Conservation (phyloP, 2,888 invertebrate genomes). For the Hypselothyrea guttata region DNA sequence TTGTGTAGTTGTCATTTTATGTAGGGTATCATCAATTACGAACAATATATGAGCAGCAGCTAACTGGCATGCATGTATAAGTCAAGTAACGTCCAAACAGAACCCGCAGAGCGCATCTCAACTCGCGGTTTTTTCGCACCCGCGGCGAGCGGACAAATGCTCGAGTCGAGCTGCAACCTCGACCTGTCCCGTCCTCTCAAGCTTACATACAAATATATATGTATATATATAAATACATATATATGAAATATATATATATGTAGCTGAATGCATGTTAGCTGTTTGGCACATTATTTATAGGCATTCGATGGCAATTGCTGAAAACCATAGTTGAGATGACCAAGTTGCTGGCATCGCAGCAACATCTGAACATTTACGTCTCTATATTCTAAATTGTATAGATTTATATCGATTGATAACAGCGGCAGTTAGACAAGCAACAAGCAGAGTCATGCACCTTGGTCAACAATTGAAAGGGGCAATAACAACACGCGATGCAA, state of each 20-base stretch:
- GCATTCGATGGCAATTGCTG: conserved; percentile 38
- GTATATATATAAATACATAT: no score
- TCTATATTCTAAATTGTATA: conserved; percentile 63
- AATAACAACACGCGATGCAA: neutral
- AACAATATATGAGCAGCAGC: neutral
- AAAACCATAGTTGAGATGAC: conserved; percentile 13
- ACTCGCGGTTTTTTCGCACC: conserved; percentile 57
- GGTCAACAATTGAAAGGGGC: conserved; percentile 36
- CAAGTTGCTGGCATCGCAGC: conserved; percentile 7
- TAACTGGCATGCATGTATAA: neutral
- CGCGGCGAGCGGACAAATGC: conserved; percentile 55
- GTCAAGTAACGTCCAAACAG: conserved; percentile 5
- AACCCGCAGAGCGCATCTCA: no score
- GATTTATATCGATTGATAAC: conserved; percentile 74
- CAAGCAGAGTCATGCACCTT: conserved; percentile 24
- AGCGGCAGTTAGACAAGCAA: conserved; percentile 19
- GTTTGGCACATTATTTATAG: conserved; percentile 78
- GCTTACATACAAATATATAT: conserved; percentile 7
- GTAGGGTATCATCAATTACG: neutral
- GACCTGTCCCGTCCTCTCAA: conserved; percentile 76
- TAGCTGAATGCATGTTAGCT: conserved; percentile 16
- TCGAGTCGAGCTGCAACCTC: conserved; percentile 60
- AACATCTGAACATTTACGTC: conserved; percentile 59
- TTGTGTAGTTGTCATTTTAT: no score
- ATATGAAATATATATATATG: conserved; percentile 13